Evolutionary conservation across 2,888 invertebrate species (phyloP).

Genomic region (Cordilura impudica): DNA sequence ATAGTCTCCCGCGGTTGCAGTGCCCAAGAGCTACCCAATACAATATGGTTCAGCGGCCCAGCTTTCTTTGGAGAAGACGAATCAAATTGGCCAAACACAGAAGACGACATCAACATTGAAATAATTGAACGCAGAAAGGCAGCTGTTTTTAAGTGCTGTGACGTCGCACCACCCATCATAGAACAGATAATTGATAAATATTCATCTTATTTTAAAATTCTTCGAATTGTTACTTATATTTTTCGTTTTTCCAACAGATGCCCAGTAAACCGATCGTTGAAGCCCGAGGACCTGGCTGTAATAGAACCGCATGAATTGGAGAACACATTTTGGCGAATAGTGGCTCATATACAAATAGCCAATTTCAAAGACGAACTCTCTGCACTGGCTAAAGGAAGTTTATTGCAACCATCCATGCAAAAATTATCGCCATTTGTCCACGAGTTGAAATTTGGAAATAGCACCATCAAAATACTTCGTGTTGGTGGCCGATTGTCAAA

Average conservation of each 20-base stretch:
- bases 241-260: constrained; percentile 29
- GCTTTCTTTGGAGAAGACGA: constrained; percentile 11
- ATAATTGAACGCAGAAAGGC: not conserved
- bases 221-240: constrained; percentile 16
- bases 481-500: constrained; percentile 64
- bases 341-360: not conserved
- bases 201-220: constrained; percentile 21
- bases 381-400: not conserved
- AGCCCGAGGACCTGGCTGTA: not conserved
- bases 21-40: constrained; percentile 19
- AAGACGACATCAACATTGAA: not conserved
- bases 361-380: not conserved
- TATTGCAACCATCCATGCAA: no score
- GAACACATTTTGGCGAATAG: not conserved
- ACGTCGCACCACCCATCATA: not conserved
- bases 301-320: not conserved
- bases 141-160: not conserved
- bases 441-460: not conserved
- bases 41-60: constrained; percentile 48
- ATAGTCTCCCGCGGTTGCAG: constrained; percentile 41
- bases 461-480: constrained; percentile 44
- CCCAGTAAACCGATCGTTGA: not conserved
- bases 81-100: not conserved
- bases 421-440: no score
- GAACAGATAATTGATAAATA: constrained; percentile 16